phyloP scores from a whole-genome alignment of 2,113 vertebrate species.

The Sander vitreus region DNA sequence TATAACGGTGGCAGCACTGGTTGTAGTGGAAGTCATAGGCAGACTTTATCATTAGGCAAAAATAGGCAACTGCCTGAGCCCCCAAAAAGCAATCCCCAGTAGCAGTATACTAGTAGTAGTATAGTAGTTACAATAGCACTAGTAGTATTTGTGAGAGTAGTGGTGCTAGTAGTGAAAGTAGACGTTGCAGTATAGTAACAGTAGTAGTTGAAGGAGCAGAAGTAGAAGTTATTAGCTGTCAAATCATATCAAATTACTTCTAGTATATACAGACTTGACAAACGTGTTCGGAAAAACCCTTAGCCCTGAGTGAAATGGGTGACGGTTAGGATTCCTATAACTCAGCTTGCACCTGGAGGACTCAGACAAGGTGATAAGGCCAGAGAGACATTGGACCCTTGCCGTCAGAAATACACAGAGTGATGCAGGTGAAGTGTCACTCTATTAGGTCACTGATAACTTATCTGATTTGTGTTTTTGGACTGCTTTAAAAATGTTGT shows the following conservation, averaged over 20 bases:
- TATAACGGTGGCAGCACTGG: background rate
- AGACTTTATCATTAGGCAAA: background rate
- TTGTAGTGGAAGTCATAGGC: background rate
- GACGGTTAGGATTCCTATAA: slow-evolving; percentile 77
- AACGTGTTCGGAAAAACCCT: slow-evolving; percentile 83
- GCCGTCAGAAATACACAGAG: slow-evolving; percentile 31
- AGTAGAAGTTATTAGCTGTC: slow-evolving; percentile 6
- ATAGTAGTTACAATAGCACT: background rate
- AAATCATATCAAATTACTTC: slow-evolving; percentile 15
- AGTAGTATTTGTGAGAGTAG: background rate
- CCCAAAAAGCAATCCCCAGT: background rate
- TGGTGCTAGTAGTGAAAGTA: background rate
- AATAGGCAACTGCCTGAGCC: background rate
- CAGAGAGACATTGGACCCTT: slow-evolving; percentile 56
- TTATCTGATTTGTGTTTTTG: slow-evolving; percentile 30
- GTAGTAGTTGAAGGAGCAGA: background rate
- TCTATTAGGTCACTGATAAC: background rate
- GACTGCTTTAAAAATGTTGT: background rate
- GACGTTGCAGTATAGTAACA: background rate
- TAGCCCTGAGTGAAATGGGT: slow-evolving; percentile 21
- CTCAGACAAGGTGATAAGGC: slow-evolving; percentile 63
- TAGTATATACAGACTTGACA: slow-evolving; percentile 55
- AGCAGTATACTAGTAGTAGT: background rate
- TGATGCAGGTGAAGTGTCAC: slow-evolving; percentile 10
- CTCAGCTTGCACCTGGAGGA: slow-evolving; percentile 78